A percentile compares a stretch with the other conserved stretches of the same genome.
phyloP scores from a whole-genome alignment of 2,113 vertebrate species.

The Osmerus mordax region DNA sequence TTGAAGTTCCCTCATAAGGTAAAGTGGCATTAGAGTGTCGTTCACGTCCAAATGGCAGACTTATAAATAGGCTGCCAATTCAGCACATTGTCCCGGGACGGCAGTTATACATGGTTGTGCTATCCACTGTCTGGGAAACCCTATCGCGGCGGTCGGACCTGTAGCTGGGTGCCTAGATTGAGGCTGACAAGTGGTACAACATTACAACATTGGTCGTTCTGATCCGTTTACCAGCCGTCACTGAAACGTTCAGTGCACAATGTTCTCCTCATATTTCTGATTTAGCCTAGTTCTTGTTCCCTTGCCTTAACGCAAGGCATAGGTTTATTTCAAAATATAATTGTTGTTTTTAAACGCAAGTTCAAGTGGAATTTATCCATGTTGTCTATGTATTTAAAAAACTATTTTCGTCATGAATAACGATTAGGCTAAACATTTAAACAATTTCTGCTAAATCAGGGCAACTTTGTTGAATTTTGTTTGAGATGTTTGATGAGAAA shows the following conservation, averaged over 20 bases:
- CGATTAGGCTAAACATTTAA: neutral
- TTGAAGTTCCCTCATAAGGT: slow-evolving; percentile 98
- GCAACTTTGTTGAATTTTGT: too few relatives aligned
- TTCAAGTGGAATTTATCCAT: too few relatives aligned
- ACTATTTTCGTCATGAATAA: neutral
- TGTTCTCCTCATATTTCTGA: too few relatives aligned
- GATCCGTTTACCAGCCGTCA: neutral
- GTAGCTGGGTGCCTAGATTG: neutral
- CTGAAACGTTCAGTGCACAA: too few relatives aligned
- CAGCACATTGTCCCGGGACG: slow-evolving; percentile 86
- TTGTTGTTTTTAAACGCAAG: too few relatives aligned
- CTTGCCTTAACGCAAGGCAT: too few relatives aligned
- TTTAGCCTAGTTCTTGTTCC: too few relatives aligned
- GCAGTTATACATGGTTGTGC: slow-evolving; percentile 74
- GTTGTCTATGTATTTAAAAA: neutral
- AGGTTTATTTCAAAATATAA: too few relatives aligned
- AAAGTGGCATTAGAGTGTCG: slow-evolving; percentile 90
- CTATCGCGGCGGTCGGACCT: neutral
- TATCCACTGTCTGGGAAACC: slow-evolving; percentile 63
- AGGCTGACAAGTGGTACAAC: neutral
- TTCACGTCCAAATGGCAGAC: slow-evolving; percentile 93
- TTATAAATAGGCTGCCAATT: slow-evolving; percentile 98
- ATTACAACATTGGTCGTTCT: neutral
- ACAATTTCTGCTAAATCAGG: too few relatives aligned
- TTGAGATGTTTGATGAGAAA: too few relatives aligned